Evolutionary conservation across 2,888 invertebrate species (phyloP).

Genomic region (Cerastoderma edule): DNA sequence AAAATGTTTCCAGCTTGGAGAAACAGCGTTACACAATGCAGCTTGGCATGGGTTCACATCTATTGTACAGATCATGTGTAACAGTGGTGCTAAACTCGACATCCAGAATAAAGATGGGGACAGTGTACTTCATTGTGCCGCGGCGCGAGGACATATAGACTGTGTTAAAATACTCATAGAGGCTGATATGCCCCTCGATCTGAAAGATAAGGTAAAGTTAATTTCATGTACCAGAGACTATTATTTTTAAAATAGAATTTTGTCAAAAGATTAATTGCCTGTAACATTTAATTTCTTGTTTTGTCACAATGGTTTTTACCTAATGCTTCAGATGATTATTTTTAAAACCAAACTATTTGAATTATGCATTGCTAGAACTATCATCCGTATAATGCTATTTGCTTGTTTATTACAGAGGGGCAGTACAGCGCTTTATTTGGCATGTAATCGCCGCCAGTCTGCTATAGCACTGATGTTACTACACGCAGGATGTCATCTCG

Average conservation of each 20-base stretch:
- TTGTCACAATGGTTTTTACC: too few species aligned
- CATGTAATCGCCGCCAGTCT: conserved; percentile 86
- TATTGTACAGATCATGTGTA: conserved; percentile 72
- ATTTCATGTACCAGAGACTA: too few species aligned
- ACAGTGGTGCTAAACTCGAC: conserved; percentile 69
- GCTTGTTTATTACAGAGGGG: conserved; percentile 81
- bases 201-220: conserved; percentile 85
- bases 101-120: conserved; percentile 84
- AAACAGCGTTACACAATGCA: conserved; percentile 86
- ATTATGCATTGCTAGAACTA: too few species aligned
- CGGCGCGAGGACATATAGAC: conserved; percentile 85
- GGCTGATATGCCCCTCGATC: conserved; percentile 85
- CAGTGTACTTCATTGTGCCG: conserved; percentile 85
- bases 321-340: too few species aligned
- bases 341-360: too few species aligned
- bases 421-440: conserved; percentile 87
- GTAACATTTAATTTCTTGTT: too few species aligned
- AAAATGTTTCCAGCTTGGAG: conserved; percentile 84
- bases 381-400: too few species aligned
- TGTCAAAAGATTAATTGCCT: too few species aligned
- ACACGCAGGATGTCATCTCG: conserved; percentile 87
- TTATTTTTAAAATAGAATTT: too few species aligned
- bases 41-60: conserved; percentile 85
- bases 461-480: conserved; percentile 87
- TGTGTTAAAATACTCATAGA: conserved; percentile 85